A percentile compares a stretch with the other conserved stretches of the same genome.
These are phyloP conservation scores for Chrysolina americana DNA, from an alignment of 2,888 invertebrate species.

Conservation along the genomic window DNA sequence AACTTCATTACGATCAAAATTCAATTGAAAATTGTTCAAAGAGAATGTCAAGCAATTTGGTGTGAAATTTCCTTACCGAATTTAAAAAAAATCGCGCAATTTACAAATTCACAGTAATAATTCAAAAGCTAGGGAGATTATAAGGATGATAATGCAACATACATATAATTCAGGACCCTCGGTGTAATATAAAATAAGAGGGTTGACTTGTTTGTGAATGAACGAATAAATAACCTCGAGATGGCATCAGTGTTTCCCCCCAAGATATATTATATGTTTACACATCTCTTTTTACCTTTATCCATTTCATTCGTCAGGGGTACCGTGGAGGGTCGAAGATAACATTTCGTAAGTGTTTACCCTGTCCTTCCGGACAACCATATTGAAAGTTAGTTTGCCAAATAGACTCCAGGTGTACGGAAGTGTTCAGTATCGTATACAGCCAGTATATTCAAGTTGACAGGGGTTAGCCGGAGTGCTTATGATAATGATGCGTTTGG, in stretches of 20 bases:
- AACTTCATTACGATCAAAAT: too few relatives aligned
- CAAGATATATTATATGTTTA: neutral
- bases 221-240: too few relatives aligned
- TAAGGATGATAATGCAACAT: too few relatives aligned
- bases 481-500: neutral
- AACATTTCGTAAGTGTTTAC: neutral
- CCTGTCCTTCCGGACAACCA: neutral
- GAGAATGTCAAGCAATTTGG: too few relatives aligned
- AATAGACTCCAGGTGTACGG: neutral
- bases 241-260: neutral
- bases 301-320: neutral
- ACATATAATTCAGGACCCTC: too few relatives aligned
- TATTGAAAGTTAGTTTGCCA: neutral
- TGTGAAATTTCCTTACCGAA: too few relatives aligned
- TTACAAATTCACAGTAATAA: too few relatives aligned
- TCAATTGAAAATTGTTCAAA: too few relatives aligned
- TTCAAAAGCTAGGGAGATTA: too few relatives aligned
- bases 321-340: neutral
- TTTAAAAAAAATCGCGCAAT: too few relatives aligned
- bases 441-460: neutral
- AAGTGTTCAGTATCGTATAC: neutral
- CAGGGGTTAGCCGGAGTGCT: neutral
- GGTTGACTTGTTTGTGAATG: too few relatives aligned
- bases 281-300: neutral
- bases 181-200: too few relatives aligned